Evolutionary conservation across 1,140 invertebrate genomes (phyloP).

Genomic region (Lepidurus couesii): DNA sequence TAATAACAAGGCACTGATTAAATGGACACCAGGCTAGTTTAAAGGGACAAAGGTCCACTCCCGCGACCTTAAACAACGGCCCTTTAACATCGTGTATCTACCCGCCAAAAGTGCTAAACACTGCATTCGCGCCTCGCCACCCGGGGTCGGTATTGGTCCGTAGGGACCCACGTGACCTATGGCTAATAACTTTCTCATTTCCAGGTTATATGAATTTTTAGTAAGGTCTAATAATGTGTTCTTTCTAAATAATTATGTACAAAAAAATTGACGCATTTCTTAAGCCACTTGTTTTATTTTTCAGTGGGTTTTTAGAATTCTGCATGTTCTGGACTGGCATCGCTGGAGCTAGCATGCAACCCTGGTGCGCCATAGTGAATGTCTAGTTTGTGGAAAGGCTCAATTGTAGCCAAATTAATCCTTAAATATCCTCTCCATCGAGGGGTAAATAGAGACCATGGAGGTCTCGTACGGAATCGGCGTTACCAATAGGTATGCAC

Average conservation of each 20-base stretch:
- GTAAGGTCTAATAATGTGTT: no score
- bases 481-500: conserved; percentile 83
- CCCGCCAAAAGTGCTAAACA: conserved; percentile 15
- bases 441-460: conserved; percentile 52
- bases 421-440: conserved; percentile 34
- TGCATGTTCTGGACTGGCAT: not conserved
- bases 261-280: no score
- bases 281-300: not conserved
- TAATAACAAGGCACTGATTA: not conserved
- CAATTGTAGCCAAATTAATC: conserved; percentile 36
- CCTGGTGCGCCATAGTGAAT: conserved; percentile 36
- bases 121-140: not conserved
- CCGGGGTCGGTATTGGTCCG: not conserved
- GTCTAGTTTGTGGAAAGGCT: conserved; percentile 32
- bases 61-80: conserved; percentile 12
- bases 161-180: not conserved
- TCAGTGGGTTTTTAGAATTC: not conserved
- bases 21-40: conserved; percentile 1
- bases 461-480: conserved; percentile 88
- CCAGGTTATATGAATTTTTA: not conserved
- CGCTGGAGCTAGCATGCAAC: conserved; percentile 24
- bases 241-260: no score
- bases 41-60: conserved; percentile 15
- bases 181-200: not conserved
- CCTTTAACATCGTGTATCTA: not conserved